Evolutionary conservation across 53 echinoderm and acorn worm species (phyloP), one percentile per base, ranked within the genome.

Genomic region (Patiria pectinifera): DNA sequence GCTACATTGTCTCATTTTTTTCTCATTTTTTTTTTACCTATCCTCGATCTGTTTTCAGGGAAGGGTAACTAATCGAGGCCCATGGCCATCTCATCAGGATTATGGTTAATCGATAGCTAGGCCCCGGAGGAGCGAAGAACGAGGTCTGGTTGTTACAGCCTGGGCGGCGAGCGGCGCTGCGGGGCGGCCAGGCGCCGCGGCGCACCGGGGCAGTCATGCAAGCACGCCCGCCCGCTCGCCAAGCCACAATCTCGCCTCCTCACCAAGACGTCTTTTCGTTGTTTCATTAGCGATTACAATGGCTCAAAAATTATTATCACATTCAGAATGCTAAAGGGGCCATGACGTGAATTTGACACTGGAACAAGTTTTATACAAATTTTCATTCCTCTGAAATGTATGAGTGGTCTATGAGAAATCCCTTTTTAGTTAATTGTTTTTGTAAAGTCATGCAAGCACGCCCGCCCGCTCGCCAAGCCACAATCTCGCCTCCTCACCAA

Each of bases 71-170:
- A 45, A 22, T 44, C 18, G 13, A 35, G 84, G 80, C 90, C 69
- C 90, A 14, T 18, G 81, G 90, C 63, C 46, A 22, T 81, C 63
- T 46, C 90, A 77, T 81, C 80, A 81, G 45, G 59, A 90, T 90
- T 90, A 90, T 77, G 14, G 90, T 43, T n/a, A 90, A 90, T 90
- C 90, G 69, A 90, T 90, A 69, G 69, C 14, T 62, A 21, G 44
- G 59, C 48, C 90, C 48, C n/a, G n/a, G 15, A 62, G 89, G 62
- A 62, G 77, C 45, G 53, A n/a, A 58, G 76, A 14, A 66, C 78
- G 89, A 22, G 62, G 11, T 45, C 35, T 53, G 46, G 90, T 80
- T 66, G 90, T 90, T 80, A 66, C 90, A 90, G 77, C 48, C 63
- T 45, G 59, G 90, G 19, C 23, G 48, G 69, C 62, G 25, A 12